Evolutionary conservation across 92 coral and sea anemone genomes (phyloP), one percentile per base, ranked within the genome.

Genomic region (Phenganax stokvisi): DNA sequence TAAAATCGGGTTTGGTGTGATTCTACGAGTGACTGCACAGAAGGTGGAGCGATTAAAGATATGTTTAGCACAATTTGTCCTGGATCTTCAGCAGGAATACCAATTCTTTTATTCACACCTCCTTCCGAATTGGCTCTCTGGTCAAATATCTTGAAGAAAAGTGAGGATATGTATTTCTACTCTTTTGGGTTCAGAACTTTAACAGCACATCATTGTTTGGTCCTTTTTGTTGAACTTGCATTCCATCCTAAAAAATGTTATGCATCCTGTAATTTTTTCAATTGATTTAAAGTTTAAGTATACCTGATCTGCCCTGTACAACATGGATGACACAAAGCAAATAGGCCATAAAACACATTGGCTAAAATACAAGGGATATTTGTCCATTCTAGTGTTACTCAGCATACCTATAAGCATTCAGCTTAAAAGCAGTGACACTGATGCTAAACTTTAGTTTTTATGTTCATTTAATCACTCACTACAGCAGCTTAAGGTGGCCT

Each of bases 131-230:
- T 80, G 30, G 10, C 60, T 9, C 17, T 29, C 17, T 80, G 25
- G 61, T 15, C 63, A 67, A 52, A 80, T 4, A 80, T 80, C 29
- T 56, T 69, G 47, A 56, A 76, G 57, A 80, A 66, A 67, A 67
- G 75, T 44, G 66, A 44, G 2, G 84, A 77, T 12, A 80, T 80
- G 60, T 80, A 80, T 7, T 6, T 66, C 54, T 80, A 80, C 10
- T 71, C 64, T 29, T 67, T 81, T 13, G 84, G 68, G 17, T 25
- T 9, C 54, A 59, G 79, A 54, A 29, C 66, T 37, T 64, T 15
- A 11, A 75, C 80, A 17, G 72, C 57, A 44, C 58, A 6, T 80
- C 85, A 82, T 71, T 71, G 78, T 66, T 71, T 82, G 11, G 80
- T 82, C 1, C 57, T 20, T 51, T 82, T 82, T n/a, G n/a, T n/a